A percentile compares a stretch with the other conserved stretches of the same genome.
Evolutionary conservation across 2,113 vertebrate genomes (phyloP).

Genomic region (Phrynosoma platyrhinos): DNA sequence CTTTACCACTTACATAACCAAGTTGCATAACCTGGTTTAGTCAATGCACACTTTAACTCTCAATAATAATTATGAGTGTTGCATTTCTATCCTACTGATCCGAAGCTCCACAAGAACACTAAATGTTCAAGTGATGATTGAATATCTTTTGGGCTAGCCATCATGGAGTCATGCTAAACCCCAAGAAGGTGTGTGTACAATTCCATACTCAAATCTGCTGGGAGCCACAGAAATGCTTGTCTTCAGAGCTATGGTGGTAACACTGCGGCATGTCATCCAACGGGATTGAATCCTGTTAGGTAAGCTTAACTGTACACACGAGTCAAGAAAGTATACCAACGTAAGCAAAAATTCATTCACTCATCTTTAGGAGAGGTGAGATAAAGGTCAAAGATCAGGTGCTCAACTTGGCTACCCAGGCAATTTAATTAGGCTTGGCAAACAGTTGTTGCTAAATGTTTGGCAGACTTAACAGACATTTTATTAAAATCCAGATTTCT

Average conservation of each 20-base stretch:
- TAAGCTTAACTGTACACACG: neutral
- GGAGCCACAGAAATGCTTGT: neutral
- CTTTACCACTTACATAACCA: conserved; percentile 21
- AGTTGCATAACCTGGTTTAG: conserved; percentile 21
- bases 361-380: neutral
- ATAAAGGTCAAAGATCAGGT: neutral
- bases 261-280: neutral
- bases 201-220: neutral
- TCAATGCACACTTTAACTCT: neutral
- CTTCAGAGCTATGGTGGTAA: neutral
- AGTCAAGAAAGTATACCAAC: neutral
- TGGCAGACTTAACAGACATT: neutral
- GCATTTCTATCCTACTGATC: neutral
- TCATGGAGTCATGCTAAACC: neutral
- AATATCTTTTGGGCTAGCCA: neutral
- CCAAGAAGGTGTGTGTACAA: neutral
- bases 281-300: neutral
- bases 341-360: neutral
- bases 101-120: neutral
- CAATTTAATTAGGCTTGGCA: neutral
- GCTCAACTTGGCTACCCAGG: neutral
- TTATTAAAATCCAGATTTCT: neutral
- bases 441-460: neutral
- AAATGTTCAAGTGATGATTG: conserved; percentile 9
- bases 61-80: conserved; percentile 8